Conservation (phyloP, 1,140 invertebrate species). For the Brachionus angularis region DNA sequence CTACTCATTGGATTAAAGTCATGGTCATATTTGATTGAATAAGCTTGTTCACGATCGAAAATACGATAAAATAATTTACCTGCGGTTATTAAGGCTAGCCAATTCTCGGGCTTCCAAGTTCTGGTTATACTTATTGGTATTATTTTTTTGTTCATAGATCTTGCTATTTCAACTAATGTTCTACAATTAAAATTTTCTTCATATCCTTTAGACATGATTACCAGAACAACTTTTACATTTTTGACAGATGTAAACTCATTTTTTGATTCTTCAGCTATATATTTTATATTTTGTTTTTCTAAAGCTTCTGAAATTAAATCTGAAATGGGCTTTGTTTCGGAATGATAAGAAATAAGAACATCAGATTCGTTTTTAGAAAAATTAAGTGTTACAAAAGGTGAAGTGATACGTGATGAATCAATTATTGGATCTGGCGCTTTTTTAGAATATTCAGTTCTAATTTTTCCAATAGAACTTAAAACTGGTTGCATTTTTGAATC, state of each 20-base stretch:
- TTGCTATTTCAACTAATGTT: conserved; percentile 9
- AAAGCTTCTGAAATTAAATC: not conserved
- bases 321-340: not conserved
- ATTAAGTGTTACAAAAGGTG: not conserved
- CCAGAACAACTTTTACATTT: conserved; percentile 2
- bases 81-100: conserved; percentile 30
- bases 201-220: conserved; percentile 29
- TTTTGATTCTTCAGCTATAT: not conserved
- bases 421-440: not conserved
- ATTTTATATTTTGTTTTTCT: not conserved
- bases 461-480: not conserved
- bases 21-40: conserved; percentile 3
- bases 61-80: conserved; percentile 17
- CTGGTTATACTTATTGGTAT: not conserved
- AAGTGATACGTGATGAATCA: not conserved
- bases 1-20: conserved; percentile 9
- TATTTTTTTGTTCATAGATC: not conserved
- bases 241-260: not conserved
- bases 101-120: conserved; percentile 10
- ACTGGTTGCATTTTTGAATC: not conserved
- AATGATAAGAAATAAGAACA: not conserved
- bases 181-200: conserved; percentile 10
- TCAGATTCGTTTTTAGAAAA: not conserved
- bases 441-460: too few species aligned
- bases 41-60: conserved; percentile 1